These are phyloP conservation scores for Lasioglossum leucozonium DNA, from an alignment of 2,888 invertebrate genomes.

Conservation along the genomic window DNA sequence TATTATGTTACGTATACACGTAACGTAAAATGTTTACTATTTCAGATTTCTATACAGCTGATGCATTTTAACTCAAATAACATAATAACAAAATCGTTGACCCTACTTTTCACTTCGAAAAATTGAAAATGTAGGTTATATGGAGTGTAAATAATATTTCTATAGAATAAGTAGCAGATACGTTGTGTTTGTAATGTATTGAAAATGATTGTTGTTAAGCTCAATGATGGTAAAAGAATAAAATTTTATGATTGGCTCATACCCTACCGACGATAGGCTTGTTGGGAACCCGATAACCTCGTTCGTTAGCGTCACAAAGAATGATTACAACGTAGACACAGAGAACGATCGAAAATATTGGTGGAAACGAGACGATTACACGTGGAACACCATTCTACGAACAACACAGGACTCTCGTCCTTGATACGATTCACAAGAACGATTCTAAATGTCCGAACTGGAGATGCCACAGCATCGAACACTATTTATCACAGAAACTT, in stretches of 20 bases:
- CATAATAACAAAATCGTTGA: neutral
- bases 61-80: neutral
- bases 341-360: neutral
- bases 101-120: neutral
- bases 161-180: neutral
- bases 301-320: neutral
- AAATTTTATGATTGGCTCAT: neutral
- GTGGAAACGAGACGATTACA: neutral
- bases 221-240: neutral
- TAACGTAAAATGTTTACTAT: neutral
- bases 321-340: neutral
- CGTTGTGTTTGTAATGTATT: neutral
- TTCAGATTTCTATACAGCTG: neutral
- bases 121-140: neutral
- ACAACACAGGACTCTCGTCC: too few species aligned
- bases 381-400: neutral
- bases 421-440: neutral
- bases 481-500: constrained; percentile 40
- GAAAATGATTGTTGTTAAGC: neutral
- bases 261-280: constrained; percentile 1
- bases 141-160: neutral
- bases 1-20: neutral
- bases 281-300: constrained; percentile 42
- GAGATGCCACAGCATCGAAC: neutral
- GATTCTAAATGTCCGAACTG: neutral